Percentiles rank a stretch among this genome's conserved stretches.
These are phyloP conservation scores for Tuta absoluta DNA, from an alignment of 2,888 invertebrate genomes.

Conservation along the genomic window DNA sequence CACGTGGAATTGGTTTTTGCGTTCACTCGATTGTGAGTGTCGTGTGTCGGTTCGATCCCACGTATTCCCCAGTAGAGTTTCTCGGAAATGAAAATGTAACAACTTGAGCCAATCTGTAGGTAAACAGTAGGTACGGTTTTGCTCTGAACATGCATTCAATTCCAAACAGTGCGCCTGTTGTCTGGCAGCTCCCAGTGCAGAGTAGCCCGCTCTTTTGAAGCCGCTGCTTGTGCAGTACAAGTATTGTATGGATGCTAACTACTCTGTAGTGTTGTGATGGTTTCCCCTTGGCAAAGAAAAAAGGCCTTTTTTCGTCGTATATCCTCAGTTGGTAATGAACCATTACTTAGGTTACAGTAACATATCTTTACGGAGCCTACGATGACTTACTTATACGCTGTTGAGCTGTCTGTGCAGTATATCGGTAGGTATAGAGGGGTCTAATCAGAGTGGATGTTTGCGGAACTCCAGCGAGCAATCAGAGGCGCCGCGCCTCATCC, in stretches of 20 bases:
- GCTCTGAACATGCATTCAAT: slow-evolving; percentile 13
- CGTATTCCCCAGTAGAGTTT: background rate
- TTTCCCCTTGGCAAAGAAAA: too few species aligned
- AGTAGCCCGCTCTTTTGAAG: slow-evolving; percentile 12
- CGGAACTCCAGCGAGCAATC: slow-evolving; percentile 2
- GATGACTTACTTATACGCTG: too few species aligned
- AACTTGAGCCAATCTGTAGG: slow-evolving; percentile 3
- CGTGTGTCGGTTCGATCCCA: background rate
- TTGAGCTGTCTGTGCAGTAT: background rate
- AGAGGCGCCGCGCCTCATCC: background rate
- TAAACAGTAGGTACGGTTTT: slow-evolving; percentile 11
- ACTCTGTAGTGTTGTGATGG: background rate
- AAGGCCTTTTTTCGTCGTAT: too few species aligned
- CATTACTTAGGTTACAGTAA: too few species aligned
- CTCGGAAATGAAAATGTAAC: slow-evolving; percentile 13
- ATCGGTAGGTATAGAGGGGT: background rate
- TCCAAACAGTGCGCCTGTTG: slow-evolving; percentile 1
- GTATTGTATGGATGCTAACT: background rate
- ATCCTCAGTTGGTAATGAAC: too few species aligned
- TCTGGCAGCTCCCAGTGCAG: too few species aligned
- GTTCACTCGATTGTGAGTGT: slow-evolving; percentile 7
- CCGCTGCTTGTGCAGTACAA: background rate
- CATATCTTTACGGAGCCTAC: too few species aligned
- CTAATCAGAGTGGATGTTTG: slow-evolving; percentile 16
- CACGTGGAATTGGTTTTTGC: slow-evolving; percentile 17